These are phyloP conservation scores for Dascyllus trimaculatus DNA, from an alignment of 2,113 vertebrate species.

Conservation along the genomic window DNA sequence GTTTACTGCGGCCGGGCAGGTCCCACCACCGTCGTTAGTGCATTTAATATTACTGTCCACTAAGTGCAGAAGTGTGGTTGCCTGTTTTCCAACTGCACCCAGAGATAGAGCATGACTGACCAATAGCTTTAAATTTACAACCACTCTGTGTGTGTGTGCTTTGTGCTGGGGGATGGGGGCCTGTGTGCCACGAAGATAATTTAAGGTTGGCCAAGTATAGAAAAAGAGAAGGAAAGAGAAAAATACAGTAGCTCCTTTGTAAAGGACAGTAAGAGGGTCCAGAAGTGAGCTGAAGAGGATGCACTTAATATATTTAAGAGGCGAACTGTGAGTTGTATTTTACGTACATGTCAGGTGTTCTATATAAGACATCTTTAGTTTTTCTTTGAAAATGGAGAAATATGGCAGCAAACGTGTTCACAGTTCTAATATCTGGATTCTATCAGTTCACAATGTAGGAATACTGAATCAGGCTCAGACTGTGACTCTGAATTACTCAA, in stretches of 20 bases:
- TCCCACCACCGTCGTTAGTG: background rate
- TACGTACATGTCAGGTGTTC: no score
- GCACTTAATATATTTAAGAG: background rate
- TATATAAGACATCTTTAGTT: no score
- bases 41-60: background rate
- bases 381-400: no score
- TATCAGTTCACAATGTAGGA: no score
- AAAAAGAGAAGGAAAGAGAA: background rate
- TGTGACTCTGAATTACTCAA: no score
- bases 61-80: conserved; percentile 24
- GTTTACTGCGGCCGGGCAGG: no score
- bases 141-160: background rate
- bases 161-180: background rate
- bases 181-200: conserved; percentile 18
- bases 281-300: background rate
- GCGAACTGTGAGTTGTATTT: background rate
- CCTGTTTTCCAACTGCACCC: conserved; percentile 30
- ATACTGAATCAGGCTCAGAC: no score
- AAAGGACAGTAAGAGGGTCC: background rate
- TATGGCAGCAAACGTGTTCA: no score
- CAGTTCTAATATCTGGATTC: no score
- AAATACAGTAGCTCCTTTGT: conserved; percentile 1
- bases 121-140: conserved; percentile 23
- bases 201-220: conserved; percentile 47
- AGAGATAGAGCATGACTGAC: conserved; percentile 45